Conservation (phyloP, 1,140 invertebrate species). For the Pristionchus pacificus region DNA sequence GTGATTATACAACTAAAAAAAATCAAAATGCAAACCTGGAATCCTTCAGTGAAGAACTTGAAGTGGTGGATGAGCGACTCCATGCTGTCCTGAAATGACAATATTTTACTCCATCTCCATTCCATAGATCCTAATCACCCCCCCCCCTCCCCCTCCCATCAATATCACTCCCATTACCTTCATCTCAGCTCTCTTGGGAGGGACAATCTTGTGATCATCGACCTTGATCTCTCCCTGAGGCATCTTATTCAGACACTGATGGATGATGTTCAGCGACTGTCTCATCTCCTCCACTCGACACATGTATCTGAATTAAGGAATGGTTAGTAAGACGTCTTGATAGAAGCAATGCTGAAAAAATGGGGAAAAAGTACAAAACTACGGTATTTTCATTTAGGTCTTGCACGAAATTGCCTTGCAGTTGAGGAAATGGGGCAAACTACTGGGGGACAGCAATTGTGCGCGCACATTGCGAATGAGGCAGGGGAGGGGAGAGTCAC, state of each 20-base stretch:
- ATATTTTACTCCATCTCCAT: background rate
- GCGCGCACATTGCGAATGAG: no score
- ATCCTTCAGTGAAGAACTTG: constrained; percentile 94
- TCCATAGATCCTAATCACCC: background rate
- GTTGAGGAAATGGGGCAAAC: no score
- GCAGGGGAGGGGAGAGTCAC: no score
- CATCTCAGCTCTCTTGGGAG: constrained; percentile 84
- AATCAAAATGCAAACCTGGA: no score
- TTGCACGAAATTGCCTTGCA: no score
- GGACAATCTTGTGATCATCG: constrained; percentile 86
- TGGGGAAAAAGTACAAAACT: no score
- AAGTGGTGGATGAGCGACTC: constrained; percentile 98
- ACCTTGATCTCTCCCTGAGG: constrained; percentile 85
- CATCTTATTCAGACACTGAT: constrained; percentile 97
- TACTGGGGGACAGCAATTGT: no score
- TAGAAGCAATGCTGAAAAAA: no score
- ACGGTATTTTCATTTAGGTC: no score
- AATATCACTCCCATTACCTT: constrained; percentile 65
- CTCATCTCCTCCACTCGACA: constrained; percentile 93
- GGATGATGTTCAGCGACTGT: constrained; percentile 85
- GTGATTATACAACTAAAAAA: no score
- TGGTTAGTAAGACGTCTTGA: no score
- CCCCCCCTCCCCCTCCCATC: background rate
- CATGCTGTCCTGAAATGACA: constrained; percentile 76
- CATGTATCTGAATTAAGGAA: constrained; percentile 70